phyloP scores from a whole-genome alignment of 2,113 vertebrate species.

The Crotalus horridus region DNA sequence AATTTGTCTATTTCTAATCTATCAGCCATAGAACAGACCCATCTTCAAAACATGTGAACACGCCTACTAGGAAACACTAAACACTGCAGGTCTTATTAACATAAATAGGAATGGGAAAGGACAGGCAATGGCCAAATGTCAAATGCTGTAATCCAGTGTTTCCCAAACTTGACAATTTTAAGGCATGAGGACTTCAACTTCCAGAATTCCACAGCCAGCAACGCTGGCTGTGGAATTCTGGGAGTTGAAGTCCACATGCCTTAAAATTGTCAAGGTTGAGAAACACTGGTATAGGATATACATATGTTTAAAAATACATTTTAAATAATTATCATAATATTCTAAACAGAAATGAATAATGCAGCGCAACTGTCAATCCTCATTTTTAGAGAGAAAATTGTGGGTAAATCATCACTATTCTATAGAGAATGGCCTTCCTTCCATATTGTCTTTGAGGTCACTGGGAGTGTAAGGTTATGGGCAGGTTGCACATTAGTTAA shows the following conservation, averaged over 20 bases:
- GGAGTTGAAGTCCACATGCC: no score
- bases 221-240: no score
- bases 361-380: conserved; percentile 59
- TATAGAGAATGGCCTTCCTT: conserved; percentile 61
- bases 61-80: conserved; percentile 12
- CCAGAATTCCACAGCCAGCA: no score
- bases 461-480: conserved; percentile 49
- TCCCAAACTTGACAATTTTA: no score
- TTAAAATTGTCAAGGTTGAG: no score
- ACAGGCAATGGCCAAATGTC: conserved; percentile 64
- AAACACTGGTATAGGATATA: conserved; percentile 30
- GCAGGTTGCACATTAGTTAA: conserved; percentile 58
- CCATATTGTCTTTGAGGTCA: conserved; percentile 61
- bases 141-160: conserved; percentile 61
- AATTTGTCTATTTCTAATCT: conserved; percentile 63
- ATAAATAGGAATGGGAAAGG: conserved; percentile 64
- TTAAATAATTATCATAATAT: conserved; percentile 29
- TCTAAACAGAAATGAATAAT: conserved; percentile 54
- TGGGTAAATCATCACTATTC: conserved; percentile 64
- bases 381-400: conserved; percentile 58
- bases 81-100: conserved; percentile 62
- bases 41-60: conserved; percentile 42
- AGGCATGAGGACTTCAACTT: no score
- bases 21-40: conserved; percentile 58
- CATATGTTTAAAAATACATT: conserved; percentile 31